Evolutionary conservation across 1,140 invertebrate species (phyloP), one percentile per base, ranked within the genome.

Genomic region (Limonius californicus): DNA sequence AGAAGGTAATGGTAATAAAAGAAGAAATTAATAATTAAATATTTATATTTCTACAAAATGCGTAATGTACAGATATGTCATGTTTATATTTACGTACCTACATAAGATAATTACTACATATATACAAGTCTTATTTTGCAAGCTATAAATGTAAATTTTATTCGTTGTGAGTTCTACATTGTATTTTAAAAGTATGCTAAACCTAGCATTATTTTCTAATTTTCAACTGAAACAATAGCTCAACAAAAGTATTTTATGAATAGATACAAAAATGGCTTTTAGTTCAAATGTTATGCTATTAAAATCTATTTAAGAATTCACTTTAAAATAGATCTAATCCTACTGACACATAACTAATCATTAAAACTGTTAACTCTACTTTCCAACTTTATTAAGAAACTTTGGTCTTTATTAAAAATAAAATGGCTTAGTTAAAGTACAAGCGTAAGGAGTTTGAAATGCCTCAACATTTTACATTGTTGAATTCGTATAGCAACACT

Each of bases 1-100:
- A n/a, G 23, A 27, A 27, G 23, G 23, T 27, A 27, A 27, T 3
- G 23, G 9, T 27, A 50, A 50, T 19, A 50, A 50, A 21, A 45
- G n/a, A n/a, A 21, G 50, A 50, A 47, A 18, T 47, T 12, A 9
- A 16, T 50, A 59, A 21, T 45, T 20, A 43, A 45, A 21, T 19
- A 30, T 55, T 20, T 64, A 55, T 64, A 64, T 64, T 64, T 64
- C 62, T 64, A 64, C 62, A 64, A 64, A 64, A 64, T 59, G 45
- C 39, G 45, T 21, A 59, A 59, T 64, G 35, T 64, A 64, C 62
- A 64, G 62, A 64, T 64, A 64, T 64, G 61, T 62, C 42, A 57
- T 62, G 42, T 45, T 43, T 62, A 47, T 55, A 23, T 32, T 23
- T 55, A 30, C 14, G 27, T 30, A 55, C 3, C 14, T 55, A 23